phyloP scores from a whole-genome alignment of 1,140 invertebrate genomes.

The Lordiphosa clarofinis region DNA sequence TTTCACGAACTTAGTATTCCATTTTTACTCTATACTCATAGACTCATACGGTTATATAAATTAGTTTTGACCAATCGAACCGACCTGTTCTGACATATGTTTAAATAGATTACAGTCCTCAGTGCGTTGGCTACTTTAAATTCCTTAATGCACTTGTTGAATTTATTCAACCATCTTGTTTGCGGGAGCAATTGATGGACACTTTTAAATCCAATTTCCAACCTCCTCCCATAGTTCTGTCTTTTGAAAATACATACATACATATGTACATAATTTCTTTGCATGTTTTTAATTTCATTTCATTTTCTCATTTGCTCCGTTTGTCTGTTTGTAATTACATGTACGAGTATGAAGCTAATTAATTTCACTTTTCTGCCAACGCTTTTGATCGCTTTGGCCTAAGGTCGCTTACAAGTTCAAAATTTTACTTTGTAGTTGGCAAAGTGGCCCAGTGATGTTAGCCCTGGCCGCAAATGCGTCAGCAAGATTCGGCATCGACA shows the following conservation, averaged over 20 bases:
- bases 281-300: conserved; percentile 69
- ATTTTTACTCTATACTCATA: too few relatives aligned
- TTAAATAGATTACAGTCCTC: too few relatives aligned
- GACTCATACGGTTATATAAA: too few relatives aligned
- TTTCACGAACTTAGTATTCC: too few relatives aligned
- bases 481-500: conserved; percentile 27
- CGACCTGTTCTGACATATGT: too few relatives aligned
- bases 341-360: conserved; percentile 64
- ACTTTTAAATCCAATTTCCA: conserved; percentile 1
- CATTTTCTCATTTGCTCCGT: conserved; percentile 29
- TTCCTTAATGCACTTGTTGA: conserved; percentile 53
- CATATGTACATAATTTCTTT: conserved; percentile 30
- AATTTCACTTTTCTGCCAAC: conserved; percentile 62
- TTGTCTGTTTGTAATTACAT: conserved; percentile 73
- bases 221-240: conserved; percentile 8
- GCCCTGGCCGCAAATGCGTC: conserved; percentile 31
- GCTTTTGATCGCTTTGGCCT: conserved; percentile 55
- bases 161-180: conserved; percentile 3
- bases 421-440: conserved; percentile 71
- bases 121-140: conserved; percentile 49
- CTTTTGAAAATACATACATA: conserved; percentile 7
- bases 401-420: conserved; percentile 71
- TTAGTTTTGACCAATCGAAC: too few relatives aligned
- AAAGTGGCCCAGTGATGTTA: conserved; percentile 36
- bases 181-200: conserved; percentile 10